A percentile compares a stretch with the other conserved stretches of the same genome.
Conservation (phyloP, 2,888 invertebrate species). For the Myopa testacea region DNA sequence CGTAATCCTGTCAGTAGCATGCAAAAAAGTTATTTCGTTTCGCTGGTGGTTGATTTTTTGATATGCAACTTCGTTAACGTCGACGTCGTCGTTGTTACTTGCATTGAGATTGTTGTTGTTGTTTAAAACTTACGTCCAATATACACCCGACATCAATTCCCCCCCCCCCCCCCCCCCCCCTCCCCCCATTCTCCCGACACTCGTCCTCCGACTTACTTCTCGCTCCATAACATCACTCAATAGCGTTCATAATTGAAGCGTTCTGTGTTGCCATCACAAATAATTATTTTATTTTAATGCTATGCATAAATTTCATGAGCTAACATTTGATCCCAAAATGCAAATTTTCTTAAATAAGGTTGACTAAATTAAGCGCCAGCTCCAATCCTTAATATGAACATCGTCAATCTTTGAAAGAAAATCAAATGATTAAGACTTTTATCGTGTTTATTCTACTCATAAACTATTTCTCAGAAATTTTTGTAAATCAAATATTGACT, state of each 20-base stretch:
- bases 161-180: neutral
- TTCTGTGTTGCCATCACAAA: neutral
- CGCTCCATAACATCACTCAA: neutral
- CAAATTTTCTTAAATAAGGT: neutral
- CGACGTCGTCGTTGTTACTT: neutral
- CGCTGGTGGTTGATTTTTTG: conserved; percentile 38
- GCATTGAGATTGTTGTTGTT: neutral
- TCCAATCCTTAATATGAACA: no score
- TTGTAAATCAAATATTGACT: no score
- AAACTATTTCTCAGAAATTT: no score
- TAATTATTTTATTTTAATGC: neutral
- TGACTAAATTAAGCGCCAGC: no score
- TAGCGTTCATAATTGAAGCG: neutral
- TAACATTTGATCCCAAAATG: neutral
- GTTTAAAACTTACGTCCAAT: neutral
- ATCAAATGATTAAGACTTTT: no score
- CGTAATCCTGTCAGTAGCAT: conserved; percentile 22
- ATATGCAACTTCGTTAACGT: conserved; percentile 24
- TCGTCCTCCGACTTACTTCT: neutral
- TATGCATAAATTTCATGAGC: neutral
- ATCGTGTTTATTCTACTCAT: no score
- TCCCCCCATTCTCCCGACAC: neutral
- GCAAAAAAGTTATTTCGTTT: conserved; percentile 20
- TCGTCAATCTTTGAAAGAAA: no score
- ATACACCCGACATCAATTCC: neutral